phyloP scores from a whole-genome alignment of 2,113 vertebrate species.

The Serilophus lunatus region DNA sequence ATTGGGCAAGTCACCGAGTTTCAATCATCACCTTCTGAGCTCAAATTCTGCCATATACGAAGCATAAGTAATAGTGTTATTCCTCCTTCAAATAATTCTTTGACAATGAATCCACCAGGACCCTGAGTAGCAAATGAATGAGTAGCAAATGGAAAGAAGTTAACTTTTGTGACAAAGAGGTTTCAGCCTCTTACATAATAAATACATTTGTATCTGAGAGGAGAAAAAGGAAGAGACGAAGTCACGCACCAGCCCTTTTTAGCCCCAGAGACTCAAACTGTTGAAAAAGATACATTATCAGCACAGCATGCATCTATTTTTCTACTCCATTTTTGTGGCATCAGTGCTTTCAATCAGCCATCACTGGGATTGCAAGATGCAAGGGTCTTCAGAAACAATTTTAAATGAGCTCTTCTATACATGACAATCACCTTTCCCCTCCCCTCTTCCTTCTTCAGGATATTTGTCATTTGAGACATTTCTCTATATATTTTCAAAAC shows the following conservation, averaged over 20 bases:
- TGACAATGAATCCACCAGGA: background rate
- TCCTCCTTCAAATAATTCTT: background rate
- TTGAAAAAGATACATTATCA: constrained; percentile 42
- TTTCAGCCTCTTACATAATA: background rate
- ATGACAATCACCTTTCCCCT: background rate
- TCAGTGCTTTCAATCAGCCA: constrained; percentile 57
- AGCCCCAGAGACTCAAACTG: constrained; percentile 25
- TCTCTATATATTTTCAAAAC: background rate
- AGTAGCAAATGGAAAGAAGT: background rate
- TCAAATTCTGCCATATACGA: background rate
- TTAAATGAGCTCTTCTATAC: background rate
- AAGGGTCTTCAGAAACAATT: constrained; percentile 46
- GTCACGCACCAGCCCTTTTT: background rate
- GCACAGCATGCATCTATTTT: constrained; percentile 6
- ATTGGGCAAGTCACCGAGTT: background rate
- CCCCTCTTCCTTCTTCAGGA: background rate
- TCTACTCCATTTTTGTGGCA: constrained; percentile 33
- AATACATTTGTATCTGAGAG: background rate
- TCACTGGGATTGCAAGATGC: constrained; percentile 10
- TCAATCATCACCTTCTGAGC: background rate
- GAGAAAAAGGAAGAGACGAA: background rate
- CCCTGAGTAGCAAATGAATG: background rate
- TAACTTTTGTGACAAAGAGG: background rate
- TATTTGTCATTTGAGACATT: constrained; percentile 45
- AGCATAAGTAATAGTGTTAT: background rate